Base-by-base conservation (phyloP, 2,888 invertebrate genomes). In the Sussaba pulchella region DNA sequence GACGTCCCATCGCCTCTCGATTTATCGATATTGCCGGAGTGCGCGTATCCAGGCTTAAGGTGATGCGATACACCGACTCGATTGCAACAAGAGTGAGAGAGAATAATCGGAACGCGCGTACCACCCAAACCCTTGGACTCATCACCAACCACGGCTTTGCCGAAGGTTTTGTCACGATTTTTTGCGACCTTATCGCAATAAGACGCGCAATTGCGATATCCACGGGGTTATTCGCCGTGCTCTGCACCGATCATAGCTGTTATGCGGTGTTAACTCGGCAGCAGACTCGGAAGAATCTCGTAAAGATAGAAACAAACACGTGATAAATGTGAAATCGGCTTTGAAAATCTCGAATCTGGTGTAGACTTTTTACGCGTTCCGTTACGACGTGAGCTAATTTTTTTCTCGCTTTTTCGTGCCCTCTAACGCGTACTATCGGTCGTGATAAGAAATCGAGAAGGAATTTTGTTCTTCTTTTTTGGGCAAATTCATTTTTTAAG, bases 1-100 rank as follows among this genome's bases (percentile, higher is more conserved):
- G 63, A 14, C 26, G 19, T 57, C 26, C 47, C 64, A 41, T 39
- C 63, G n/a, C 74, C 45, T 66, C 83, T 86, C 87, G 84, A 90
- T 90, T 89, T 90, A 89, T 89, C 87, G 88, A 85, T 86, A 86
- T 88, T 90, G 88, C 86, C 70, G 47, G 41, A 45, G 54, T 52
- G 52, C 21, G 67, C 63, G 74, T 63, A 67, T 57, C 50, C 59
- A 4, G 59, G 47, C 39, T 59, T 31, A 57, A 61, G 24, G 19
- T 43, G 31, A 41, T 41, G 45, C 63, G 14, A 17, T 47, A 61
- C 52, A 43, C 31, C 26, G 59, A 31, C 41, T 50, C 31, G 26
- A 45, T 19, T 52, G 24, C 45, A 26, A 19, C 66, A 26, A 41
- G 1, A 50, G 50, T 21, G 50, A 9, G 21, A 50, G 21, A 50